phyloP scores from a whole-genome alignment of 2,113 vertebrate genomes.

The Neolamprologus toae region DNA sequence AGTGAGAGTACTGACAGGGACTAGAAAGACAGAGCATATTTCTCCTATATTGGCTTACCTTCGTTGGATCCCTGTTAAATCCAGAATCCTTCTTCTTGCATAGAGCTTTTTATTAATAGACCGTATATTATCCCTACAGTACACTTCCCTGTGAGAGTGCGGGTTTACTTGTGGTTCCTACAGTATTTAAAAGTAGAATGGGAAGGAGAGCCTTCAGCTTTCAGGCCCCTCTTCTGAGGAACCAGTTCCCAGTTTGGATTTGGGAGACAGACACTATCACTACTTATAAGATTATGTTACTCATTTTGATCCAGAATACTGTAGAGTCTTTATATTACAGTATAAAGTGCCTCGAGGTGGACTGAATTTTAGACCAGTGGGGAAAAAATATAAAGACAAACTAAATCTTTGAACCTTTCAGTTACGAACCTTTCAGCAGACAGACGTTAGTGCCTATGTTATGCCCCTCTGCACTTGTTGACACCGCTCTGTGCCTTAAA shows the following conservation, averaged over 20 bases:
- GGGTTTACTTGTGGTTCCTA: not conserved
- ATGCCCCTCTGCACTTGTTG: not conserved
- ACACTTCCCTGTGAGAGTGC: not conserved
- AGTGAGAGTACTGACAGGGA: not conserved
- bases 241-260: not conserved
- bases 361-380: not conserved
- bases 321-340: not conserved
- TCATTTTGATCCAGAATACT: not conserved
- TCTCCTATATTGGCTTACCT: not conserved
- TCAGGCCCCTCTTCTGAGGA: not conserved
- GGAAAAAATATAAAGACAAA: not conserved
- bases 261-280: not conserved
- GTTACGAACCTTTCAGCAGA: not conserved
- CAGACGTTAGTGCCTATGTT: not conserved
- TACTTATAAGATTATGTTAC: not conserved
- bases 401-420: not conserved
- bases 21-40: accelerated
- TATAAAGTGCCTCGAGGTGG: not conserved
- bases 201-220: not conserved
- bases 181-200: not conserved
- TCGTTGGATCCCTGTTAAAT: not conserved
- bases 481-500: not conserved
- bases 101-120: not conserved
- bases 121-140: not conserved
- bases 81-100: not conserved